phyloP scores from a whole-genome alignment of 2,888 invertebrate species.

The Cerceris ruficornis region DNA sequence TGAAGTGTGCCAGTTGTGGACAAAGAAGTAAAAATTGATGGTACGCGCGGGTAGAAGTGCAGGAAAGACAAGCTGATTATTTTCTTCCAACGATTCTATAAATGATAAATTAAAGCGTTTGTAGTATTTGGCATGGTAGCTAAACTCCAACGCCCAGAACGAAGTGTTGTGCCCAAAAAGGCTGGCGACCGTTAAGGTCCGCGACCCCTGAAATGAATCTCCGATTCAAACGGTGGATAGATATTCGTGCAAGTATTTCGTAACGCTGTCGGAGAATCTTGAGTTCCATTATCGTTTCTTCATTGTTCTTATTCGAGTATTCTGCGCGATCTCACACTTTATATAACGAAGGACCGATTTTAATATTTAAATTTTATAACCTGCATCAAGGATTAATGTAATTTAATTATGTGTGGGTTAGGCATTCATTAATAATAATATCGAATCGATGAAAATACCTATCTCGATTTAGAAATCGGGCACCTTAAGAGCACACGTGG shows the following conservation, averaged over 20 bases:
- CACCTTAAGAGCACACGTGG: too few species aligned
- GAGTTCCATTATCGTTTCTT: neutral
- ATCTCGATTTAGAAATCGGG: too few species aligned
- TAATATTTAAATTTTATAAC: too few species aligned
- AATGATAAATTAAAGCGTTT: neutral
- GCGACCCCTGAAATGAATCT: constrained; percentile 42
- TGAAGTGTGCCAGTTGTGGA: neutral
- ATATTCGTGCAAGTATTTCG: constrained; percentile 15
- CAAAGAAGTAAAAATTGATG: too few species aligned
- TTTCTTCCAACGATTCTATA: neutral
- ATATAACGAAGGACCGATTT: too few species aligned
- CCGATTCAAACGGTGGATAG: constrained; percentile 14
- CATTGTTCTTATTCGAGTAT: neutral
- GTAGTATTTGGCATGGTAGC: neutral
- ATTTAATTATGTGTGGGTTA: too few species aligned
- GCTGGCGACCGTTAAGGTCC: constrained; percentile 53
- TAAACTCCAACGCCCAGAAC: constrained; percentile 21
- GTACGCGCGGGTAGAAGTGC: too few species aligned
- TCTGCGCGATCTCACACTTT: neutral
- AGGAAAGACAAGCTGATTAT: too few species aligned
- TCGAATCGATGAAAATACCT: too few species aligned
- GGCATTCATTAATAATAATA: too few species aligned
- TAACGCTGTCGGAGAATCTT: neutral
- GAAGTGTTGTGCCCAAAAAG: constrained; percentile 40
- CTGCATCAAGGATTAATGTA: too few species aligned